Conservation (phyloP, 1,140 invertebrate genomes). For the Papilio polytes region DNA sequence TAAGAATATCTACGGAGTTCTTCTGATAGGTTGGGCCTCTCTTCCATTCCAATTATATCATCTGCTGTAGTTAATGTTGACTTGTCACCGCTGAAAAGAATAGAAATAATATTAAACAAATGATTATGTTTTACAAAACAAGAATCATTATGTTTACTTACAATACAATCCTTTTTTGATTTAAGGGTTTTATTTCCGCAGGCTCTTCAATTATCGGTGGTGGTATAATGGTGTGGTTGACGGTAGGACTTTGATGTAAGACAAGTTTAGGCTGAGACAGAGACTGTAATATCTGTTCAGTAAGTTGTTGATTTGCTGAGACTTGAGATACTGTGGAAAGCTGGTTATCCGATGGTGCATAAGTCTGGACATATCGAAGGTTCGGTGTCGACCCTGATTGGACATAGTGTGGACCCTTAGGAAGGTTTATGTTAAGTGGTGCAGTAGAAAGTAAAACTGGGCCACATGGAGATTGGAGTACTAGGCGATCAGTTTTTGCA, state of each 20-base stretch:
- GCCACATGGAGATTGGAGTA: conserved; percentile 76
- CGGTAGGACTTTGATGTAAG: conserved; percentile 61
- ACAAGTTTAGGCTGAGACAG: conserved; percentile 77
- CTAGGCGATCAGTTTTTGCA: conserved; percentile 72
- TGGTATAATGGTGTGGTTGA: conserved; percentile 56
- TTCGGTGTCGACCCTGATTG: conserved; percentile 75
- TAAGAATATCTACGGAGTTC: conserved; percentile 74
- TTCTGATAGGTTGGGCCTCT: conserved; percentile 79
- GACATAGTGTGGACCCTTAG: conserved; percentile 78
- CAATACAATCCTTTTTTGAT: conserved; percentile 77
- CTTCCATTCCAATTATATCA: conserved; percentile 80
- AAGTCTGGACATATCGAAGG: conserved; percentile 79
- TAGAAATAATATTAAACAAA: conserved; percentile 30
- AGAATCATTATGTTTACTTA: conserved; percentile 57
- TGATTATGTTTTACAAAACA: conserved; percentile 16
- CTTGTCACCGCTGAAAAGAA: conserved; percentile 81
- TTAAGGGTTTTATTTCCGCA: conserved; percentile 59
- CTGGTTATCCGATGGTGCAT: conserved; percentile 70
- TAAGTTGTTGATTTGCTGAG: conserved; percentile 78
- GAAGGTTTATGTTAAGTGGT: conserved; percentile 67
- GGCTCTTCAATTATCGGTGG: conserved; percentile 57
- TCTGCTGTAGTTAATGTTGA: conserved; percentile 75
- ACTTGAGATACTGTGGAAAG: conserved; percentile 73
- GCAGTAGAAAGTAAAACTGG: conserved; percentile 76
- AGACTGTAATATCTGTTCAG: conserved; percentile 81